Conservation (phyloP, 2,888 invertebrate species). For the Sepioteuthis lessoniana region DNA sequence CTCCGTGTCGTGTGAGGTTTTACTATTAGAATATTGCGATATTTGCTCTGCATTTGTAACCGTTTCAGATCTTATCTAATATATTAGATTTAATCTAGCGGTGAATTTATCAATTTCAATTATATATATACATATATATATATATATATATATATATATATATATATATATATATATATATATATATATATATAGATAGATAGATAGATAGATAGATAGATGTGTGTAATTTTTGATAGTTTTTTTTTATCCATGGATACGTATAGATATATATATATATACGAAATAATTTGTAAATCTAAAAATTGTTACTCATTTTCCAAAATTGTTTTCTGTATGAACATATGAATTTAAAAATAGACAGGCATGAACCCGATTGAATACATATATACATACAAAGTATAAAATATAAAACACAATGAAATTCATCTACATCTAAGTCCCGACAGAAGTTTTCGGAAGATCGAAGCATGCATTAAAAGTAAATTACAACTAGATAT, state of each 20-base stretch:
- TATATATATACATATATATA: too few relatives aligned
- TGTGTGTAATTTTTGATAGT: too few relatives aligned
- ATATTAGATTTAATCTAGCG: too few relatives aligned
- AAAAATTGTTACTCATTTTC: background rate
- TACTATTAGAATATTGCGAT: too few relatives aligned
- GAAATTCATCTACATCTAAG: background rate
- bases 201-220: too few relatives aligned
- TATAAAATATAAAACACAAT: background rate
- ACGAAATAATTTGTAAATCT: background rate
- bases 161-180: too few relatives aligned
- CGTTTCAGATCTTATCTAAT: too few relatives aligned
- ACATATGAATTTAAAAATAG: background rate
- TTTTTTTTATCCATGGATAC: background rate
- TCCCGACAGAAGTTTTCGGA: background rate
- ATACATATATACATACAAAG: slow-evolving; percentile 14
- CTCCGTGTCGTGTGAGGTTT: too few relatives aligned
- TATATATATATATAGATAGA: too few relatives aligned
- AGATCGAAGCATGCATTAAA: background rate
- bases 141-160: too few relatives aligned
- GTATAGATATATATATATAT: background rate
- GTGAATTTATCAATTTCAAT: too few relatives aligned
- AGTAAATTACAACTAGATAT: background rate
- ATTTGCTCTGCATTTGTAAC: too few relatives aligned
- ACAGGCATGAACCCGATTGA: slow-evolving; percentile 6
- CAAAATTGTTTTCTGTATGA: background rate